Percentiles rank a stretch among this genome's conserved stretches.
Evolutionary conservation across 1,140 invertebrate genomes (phyloP).

Genomic region (Triops longicaudatus): DNA sequence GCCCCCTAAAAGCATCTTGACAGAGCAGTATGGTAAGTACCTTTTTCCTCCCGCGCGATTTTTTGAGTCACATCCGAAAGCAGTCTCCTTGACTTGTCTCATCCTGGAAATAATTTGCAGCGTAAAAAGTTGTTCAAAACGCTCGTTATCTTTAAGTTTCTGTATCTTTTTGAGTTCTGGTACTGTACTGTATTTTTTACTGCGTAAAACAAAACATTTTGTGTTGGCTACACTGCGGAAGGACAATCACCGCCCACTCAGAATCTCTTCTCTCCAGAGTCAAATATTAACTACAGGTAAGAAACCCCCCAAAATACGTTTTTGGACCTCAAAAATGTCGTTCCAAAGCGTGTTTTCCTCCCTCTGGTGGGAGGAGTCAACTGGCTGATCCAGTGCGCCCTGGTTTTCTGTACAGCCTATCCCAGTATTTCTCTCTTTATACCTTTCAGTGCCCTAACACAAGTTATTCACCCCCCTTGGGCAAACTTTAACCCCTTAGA

Average conservation of each 20-base stretch:
- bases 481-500: not conserved
- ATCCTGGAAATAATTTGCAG: not conserved
- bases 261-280: too few relatives aligned
- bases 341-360: not conserved
- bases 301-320: not conserved
- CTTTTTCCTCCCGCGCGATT: not conserved
- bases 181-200: not conserved
- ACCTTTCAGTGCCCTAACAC: too few relatives aligned
- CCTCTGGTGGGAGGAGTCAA: not conserved
- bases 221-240: too few relatives aligned
- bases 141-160: conserved; percentile 27
- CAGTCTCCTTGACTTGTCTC: not conserved
- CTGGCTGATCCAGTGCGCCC: not conserved
- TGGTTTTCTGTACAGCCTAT: not conserved
- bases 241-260: too few relatives aligned
- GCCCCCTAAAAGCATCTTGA: conserved; percentile 84
- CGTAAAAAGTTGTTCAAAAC: not conserved
- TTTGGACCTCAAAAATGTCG: not conserved
- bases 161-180: conserved; percentile 11
- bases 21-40: conserved; percentile 91
- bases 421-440: too few relatives aligned
- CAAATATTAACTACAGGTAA: not conserved
- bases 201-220: too few relatives aligned
- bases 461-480: not conserved
- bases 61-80: not conserved